These are phyloP conservation scores for Leptoteleia sp. DNA, from an alignment of 1,140 invertebrate species.

Conservation along the genomic window DNA sequence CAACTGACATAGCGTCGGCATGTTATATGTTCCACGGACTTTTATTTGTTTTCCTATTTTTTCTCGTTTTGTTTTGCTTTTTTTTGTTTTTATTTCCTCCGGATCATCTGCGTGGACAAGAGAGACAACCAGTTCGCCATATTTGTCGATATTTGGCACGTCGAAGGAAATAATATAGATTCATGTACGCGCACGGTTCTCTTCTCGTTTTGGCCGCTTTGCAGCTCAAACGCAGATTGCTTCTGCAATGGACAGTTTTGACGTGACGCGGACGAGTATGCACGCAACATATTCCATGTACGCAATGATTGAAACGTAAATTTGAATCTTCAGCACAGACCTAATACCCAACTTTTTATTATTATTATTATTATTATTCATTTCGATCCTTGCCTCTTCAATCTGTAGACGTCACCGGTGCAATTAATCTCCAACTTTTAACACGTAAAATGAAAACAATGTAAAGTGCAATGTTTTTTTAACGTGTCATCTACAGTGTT, in stretches of 20 bases:
- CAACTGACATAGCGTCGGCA: conserved; percentile 34
- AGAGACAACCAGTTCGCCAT: conserved; percentile 46
- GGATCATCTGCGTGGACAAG: conserved; percentile 29
- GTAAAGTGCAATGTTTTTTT: too few species aligned
- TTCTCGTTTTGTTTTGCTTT: background rate
- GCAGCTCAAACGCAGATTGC: conserved; percentile 65
- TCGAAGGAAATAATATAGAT: conserved; percentile 60
- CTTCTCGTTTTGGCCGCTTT: conserved; percentile 54
- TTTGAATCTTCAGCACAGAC: conserved; percentile 33
- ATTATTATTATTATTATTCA: too few species aligned
- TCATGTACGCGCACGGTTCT: conserved; percentile 17
- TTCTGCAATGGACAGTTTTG: conserved; percentile 64
- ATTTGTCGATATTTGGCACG: conserved; percentile 64
- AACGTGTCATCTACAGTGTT: too few species aligned
- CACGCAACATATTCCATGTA: conserved; percentile 50
- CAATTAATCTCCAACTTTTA: conserved; percentile 29
- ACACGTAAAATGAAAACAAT: conserved; percentile 4
- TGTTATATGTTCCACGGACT: background rate
- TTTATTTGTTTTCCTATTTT: too few species aligned
- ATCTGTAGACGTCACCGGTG: conserved; percentile 16
- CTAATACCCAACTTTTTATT: conserved; percentile 35
- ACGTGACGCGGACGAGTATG: conserved; percentile 56
- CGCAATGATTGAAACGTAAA: conserved; percentile 58
- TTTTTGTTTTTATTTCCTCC: conserved; percentile 36
- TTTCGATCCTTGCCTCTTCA: conserved; percentile 13